These are phyloP conservation scores for Cephalotes varians DNA, from an alignment of 2,888 invertebrate species.

Conservation along the genomic window DNA sequence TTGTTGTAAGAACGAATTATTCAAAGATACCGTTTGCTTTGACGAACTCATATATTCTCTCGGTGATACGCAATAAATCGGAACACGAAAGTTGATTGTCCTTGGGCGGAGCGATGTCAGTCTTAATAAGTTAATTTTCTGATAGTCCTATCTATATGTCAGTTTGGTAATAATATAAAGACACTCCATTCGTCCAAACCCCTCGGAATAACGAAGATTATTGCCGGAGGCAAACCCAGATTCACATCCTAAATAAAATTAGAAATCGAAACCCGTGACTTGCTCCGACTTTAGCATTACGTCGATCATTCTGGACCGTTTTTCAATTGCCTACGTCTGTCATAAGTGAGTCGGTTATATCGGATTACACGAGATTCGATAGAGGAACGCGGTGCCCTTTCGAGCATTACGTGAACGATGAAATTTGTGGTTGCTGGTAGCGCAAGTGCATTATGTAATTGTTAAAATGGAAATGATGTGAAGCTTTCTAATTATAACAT, in stretches of 20 bases:
- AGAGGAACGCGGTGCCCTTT: slow-evolving; percentile 32
- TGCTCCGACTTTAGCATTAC: neutral
- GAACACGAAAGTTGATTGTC: slow-evolving; percentile 4
- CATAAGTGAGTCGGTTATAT: slow-evolving; percentile 19
- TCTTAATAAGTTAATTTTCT: slow-evolving; percentile 19
- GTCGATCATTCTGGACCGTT: slow-evolving; percentile 1
- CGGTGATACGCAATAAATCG: neutral
- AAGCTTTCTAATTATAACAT: slow-evolving; percentile 36
- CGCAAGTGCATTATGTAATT: slow-evolving; percentile 29
- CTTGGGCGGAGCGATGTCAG: neutral
- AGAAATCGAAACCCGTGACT: slow-evolving; percentile 35
- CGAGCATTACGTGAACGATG: slow-evolving; percentile 42
- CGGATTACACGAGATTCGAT: slow-evolving; percentile 27
- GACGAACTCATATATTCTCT: neutral
- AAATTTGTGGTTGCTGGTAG: slow-evolving; percentile 24
- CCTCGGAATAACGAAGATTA: neutral
- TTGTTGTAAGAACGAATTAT: neutral
- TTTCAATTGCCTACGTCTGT: slow-evolving; percentile 22
- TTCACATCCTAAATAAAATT: slow-evolving; percentile 31
- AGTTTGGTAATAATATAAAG: slow-evolving; percentile 1
- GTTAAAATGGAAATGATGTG: slow-evolving; percentile 32
- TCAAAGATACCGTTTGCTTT: neutral
- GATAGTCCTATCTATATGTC: neutral
- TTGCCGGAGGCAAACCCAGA: slow-evolving; percentile 5
- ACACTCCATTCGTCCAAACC: neutral